Evolutionary conservation across 2,888 invertebrate genomes (phyloP).

Genomic region (Eristalis pertinax): DNA sequence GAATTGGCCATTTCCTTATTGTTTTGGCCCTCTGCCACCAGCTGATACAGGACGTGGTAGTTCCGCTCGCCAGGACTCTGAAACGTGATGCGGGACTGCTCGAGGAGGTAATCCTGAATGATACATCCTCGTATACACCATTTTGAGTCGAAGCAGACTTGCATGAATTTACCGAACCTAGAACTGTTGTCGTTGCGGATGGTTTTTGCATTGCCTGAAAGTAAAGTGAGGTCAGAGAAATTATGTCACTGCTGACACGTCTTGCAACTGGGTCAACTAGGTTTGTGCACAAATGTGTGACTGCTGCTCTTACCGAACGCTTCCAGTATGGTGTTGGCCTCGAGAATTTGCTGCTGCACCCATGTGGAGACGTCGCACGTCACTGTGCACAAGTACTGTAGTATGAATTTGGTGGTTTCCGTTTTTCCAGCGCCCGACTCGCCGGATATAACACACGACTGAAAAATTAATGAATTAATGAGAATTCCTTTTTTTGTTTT

Average conservation of each 20-base stretch:
- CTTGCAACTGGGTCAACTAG: slow-evolving; percentile 33
- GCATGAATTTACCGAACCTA: slow-evolving; percentile 97
- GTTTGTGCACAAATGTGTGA: slow-evolving; percentile 39
- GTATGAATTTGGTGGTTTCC: slow-evolving; percentile 94
- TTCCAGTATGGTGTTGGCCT: slow-evolving; percentile 95
- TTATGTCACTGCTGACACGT: slow-evolving; percentile 12
- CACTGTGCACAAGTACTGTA: slow-evolving; percentile 95
- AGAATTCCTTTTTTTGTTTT: slow-evolving; percentile 22
- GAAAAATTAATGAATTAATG: slow-evolving; percentile 79
- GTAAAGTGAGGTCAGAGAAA: not conserved
- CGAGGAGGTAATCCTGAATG: slow-evolving; percentile 93
- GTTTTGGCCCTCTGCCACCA: slow-evolving; percentile 92
- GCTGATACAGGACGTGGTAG: slow-evolving; percentile 95
- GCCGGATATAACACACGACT: slow-evolving; percentile 95
- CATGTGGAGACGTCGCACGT: slow-evolving; percentile 92
- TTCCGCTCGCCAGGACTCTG: slow-evolving; percentile 93
- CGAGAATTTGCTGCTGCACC: slow-evolving; percentile 97
- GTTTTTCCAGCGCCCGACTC: slow-evolving; percentile 97
- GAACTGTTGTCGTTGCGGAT: slow-evolving; percentile 96
- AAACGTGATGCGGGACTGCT: slow-evolving; percentile 94
- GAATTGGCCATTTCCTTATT: slow-evolving; percentile 89
- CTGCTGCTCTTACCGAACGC: slow-evolving; percentile 88
- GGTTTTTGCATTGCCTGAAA: slow-evolving; percentile 94
- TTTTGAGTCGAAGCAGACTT: slow-evolving; percentile 93
- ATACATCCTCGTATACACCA: slow-evolving; percentile 96